A percentile compares a stretch with the other conserved stretches of the same genome.
These are phyloP conservation scores for Geophilus truncorum DNA, from an alignment of 2,888 invertebrate genomes.

Conservation along the genomic window DNA sequence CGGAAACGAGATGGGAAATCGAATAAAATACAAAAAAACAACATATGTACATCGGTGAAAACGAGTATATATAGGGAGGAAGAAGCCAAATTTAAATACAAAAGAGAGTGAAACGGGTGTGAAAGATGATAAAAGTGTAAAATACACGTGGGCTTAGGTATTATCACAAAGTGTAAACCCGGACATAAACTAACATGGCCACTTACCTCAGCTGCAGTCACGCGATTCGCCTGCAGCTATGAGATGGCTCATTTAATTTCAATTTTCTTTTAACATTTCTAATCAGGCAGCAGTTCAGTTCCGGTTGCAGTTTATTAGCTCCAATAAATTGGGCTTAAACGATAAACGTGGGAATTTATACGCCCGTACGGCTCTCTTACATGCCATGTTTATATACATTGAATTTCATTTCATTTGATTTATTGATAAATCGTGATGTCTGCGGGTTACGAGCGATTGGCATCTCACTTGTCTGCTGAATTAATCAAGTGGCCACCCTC, in stretches of 20 bases:
- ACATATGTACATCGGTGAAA: too few species aligned
- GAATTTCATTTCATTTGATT: slow-evolving; percentile 9
- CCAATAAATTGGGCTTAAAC: slow-evolving; percentile 25
- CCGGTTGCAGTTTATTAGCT: slow-evolving; percentile 27
- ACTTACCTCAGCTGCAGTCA: slow-evolving; percentile 19
- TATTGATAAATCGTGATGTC: slow-evolving; percentile 17
- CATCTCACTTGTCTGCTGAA: slow-evolving; percentile 17
- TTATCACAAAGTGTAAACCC: neutral
- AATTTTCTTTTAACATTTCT: slow-evolving; percentile 27
- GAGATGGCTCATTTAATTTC: slow-evolving; percentile 27
- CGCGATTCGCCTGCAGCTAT: neutral
- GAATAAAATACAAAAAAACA: too few species aligned
- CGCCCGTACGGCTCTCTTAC: neutral
- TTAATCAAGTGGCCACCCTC: neutral
- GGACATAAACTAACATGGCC: slow-evolving; percentile 8
- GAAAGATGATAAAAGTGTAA: neutral
- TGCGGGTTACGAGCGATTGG: slow-evolving; percentile 1
- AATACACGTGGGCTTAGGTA: neutral
- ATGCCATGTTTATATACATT: neutral
- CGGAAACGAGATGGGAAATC: too few species aligned
- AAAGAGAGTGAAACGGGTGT: neutral
- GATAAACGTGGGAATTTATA: slow-evolving; percentile 15
- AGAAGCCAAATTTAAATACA: too few species aligned
- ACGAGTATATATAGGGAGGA: too few species aligned
- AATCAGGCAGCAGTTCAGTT: slow-evolving; percentile 8